Evolutionary conservation across 2,797 vertebrate species (phyloP), one percentile per base, ranked within the genome.

Genomic region (Columba guinea): DNA sequence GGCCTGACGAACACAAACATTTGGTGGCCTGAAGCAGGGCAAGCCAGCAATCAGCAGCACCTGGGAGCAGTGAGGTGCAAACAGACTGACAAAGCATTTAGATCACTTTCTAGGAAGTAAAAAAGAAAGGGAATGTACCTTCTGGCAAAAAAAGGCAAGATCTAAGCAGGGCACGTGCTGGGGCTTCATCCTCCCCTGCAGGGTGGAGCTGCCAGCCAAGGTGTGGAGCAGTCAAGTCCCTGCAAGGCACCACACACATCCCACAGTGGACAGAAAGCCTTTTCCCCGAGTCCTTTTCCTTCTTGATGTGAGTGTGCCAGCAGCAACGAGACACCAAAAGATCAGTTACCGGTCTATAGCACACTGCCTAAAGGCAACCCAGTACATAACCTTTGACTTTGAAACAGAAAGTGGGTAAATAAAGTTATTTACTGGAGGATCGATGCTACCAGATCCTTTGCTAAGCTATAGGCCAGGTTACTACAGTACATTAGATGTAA

Each of bases 1-100:
- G 75, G 11, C 97, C 98, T 1, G 97, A 98, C 0, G 98, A 98
- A 48, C 95, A 97, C 86, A 98, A 98, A 53, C 97, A 98, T 76
- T 34, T 95, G 55, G 92, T 56, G 49, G 97, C 92, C 3, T 98
- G 91, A 98, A 51, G 22, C 24, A 23, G 14, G 27, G 34, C 11
- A 12, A 82, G 76, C 46, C 4, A 56, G 53, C 24, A 16, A 78
- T 26, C 4, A 0, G 64, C 53, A 59, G 39, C 49, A 46, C 35
- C 9, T 5, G 18, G 32, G 69, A 68, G 27, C 48, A 76, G 44
- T 1, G 41, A 73, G 65, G 46, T 14, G 24, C 44, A 63, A 51
- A n/a, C 17, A 58, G 64, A 64, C 7, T 10, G 48, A 93, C n/a
- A 44, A 44, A 91, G 15, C 41, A 27, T 77, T 83, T 70, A n/a